Base-by-base conservation (phyloP, 2,113 vertebrate species). In the Grallaria varia region DNA sequence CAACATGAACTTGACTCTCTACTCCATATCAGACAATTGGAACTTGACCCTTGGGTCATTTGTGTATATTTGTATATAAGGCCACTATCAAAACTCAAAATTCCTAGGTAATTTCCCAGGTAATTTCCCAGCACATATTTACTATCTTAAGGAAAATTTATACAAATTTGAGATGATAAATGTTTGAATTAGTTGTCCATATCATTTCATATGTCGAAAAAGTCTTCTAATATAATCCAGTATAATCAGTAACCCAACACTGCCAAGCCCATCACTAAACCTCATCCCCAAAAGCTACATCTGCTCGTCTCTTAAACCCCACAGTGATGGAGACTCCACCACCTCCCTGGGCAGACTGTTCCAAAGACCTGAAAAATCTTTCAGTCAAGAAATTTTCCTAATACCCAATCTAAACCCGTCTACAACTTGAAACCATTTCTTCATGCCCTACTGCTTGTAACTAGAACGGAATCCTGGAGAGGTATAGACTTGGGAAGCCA, bases 301-400 rank as follows among this genome's bases (percentile, higher is more conserved):
- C 15, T 40, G 19, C 16, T 10, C 0, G 0, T 14, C 21, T 49
- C n/a, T 69, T 62, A 62, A 30, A 14, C 1, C 4, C 6, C 6
- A 4, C 16, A 68, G 45, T 25, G 9, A 25, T 27, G 16, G 17
- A 12, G 11, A 22, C 11, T 40, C 62, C 24, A 8, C 9, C 40
- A 69, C 63, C 49, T 35, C 14, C 55, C 55, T 35, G 30, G 24
- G 17, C 30, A 62, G 14, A 21, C 9, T 76, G 17, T 60, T 30
- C 18, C 39, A 47, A 44, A 68, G 49, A 8, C 30, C 62, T 53
- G 24, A 31, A 9, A 31, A 27, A 14, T 4, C 9, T 62, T 60
- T 19, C 17, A 47, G 11, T 10, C 12, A 15, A 23, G 14, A 22
- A 7, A 15, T 42, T 33, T 45, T 62, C 40, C 4, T 42, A 13